Base-by-base conservation (phyloP, 2,797 vertebrate genomes). In the Sebastolobus altivelis region DNA sequence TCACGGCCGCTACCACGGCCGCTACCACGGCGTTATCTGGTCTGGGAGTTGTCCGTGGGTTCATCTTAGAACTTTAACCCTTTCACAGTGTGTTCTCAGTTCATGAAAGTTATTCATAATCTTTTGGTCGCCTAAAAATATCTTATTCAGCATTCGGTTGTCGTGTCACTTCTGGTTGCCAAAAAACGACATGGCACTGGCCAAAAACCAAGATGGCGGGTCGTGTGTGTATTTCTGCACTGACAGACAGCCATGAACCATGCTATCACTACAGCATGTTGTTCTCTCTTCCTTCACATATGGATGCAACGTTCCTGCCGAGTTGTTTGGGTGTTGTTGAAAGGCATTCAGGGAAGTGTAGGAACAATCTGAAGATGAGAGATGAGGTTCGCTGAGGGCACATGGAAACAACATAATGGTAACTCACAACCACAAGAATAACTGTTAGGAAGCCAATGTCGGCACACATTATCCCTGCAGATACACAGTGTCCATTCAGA, bases 401-500 rank as follows among this genome's bases (percentile, higher is more conserved):
- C 60, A 35, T 29, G 56, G 59, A 81, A 80, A 79, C 12, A 52
- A 55, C 58, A 31, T 25, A 65, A 59, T n/a, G 27, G 12, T 2
- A 29, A 14, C 29, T 37, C 38, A 14, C 11, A 80, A n/a, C 31
- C 55, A 22, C 6, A 22, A 13, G 22, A 70, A 20, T 35, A 46
- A 31, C 31, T 10, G 33, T 61, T 43, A 12, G 22, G 16, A 83
- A 69, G 72, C 58, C 29, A 38, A 1, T 60, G 65, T 70, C 10
- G 10, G 65, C 29, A 20, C 77, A 70, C 54, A 79, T 80, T 77
- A 74, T 77, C 72, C 70, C 49, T 54, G 13, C 37, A 58, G 52
- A 71, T 54, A 66, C 68, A 67, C 54, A 16, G 14, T 72, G 66
- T 86, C 37, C 37, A 75, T 79, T 90, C 43, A 62, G 65, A 40